Conservation (phyloP, 2,797 vertebrate genomes). For the Bovichtus variegatus region DNA sequence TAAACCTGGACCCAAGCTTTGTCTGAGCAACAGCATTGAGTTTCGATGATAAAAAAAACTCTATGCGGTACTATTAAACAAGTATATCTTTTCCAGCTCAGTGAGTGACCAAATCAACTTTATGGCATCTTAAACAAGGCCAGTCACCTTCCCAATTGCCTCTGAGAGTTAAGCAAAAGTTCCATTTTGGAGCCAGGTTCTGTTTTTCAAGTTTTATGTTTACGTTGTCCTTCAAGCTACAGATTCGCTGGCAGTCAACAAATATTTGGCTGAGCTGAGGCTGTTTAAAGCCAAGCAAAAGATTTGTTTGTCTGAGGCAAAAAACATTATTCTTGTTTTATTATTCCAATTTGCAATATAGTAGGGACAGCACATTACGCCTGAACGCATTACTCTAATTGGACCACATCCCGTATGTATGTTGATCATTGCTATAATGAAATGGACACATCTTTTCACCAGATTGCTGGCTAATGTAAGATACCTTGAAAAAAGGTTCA, state of each 20-base stretch:
- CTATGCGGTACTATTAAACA: neutral
- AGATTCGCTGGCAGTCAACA: constrained; percentile 38
- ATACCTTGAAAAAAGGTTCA: constrained; percentile 40
- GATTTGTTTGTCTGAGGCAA: constrained; percentile 56
- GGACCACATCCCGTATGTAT: constrained; percentile 47
- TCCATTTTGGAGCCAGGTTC: neutral
- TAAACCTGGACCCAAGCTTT: neutral
- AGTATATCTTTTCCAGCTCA: neutral
- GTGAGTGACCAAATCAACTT: neutral
- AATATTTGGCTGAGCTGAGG: constrained; percentile 35
- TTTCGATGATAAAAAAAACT: neutral
- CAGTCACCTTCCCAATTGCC: neutral
- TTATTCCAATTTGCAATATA: constrained; percentile 58
- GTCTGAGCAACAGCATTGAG: neutral
- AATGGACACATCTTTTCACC: constrained; percentile 51
- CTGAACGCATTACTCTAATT: constrained; percentile 69
- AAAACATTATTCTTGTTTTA: constrained; percentile 60
- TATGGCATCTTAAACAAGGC: neutral
- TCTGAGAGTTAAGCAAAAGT: neutral
- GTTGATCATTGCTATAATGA: constrained; percentile 50
- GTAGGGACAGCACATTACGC: constrained; percentile 36
- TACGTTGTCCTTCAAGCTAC: constrained; percentile 26
- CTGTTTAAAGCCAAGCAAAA: constrained; percentile 43
- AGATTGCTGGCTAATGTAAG: constrained; percentile 40
- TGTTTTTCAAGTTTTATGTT: constrained; percentile 33